phyloP scores from a whole-genome alignment of 2,113 vertebrate genomes.

The Rhinopomastus cyanomelas region DNA sequence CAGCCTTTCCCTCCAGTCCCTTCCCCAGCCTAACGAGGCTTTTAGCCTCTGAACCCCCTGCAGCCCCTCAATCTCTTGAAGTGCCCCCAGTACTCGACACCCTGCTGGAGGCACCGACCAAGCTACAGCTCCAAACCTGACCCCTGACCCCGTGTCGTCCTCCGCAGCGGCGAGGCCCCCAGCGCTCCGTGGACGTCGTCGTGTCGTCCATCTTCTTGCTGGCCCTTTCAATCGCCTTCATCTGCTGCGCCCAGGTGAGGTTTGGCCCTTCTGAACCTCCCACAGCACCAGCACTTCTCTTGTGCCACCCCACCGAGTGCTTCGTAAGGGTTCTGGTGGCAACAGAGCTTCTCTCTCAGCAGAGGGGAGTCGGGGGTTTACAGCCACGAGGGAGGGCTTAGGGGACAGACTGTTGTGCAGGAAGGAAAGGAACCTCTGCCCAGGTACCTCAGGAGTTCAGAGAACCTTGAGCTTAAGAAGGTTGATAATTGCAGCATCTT shows the following conservation, averaged over 20 bases:
- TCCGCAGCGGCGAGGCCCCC: conserved; percentile 90
- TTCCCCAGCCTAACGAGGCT: too few species aligned
- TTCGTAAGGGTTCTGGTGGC: neutral
- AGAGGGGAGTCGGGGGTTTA: neutral
- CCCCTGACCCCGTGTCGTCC: neutral
- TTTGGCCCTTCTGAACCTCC: neutral
- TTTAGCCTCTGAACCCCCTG: too few species aligned
- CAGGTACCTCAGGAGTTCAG: neutral
- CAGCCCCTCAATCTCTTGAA: too few species aligned
- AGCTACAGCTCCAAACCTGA: neutral
- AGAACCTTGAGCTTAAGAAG: neutral
- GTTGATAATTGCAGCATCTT: neutral
- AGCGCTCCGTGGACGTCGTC: conserved; percentile 96
- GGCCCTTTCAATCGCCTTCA: conserved; percentile 93
- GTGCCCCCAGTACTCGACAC: too few species aligned
- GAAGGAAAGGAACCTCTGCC: neutral
- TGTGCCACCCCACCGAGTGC: neutral
- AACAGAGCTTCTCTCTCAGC: neutral
- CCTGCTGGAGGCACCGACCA: fast-evolving
- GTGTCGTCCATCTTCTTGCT: conserved; percentile 94
- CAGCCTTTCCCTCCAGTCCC: too few species aligned
- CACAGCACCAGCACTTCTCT: neutral
- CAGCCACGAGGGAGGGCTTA: neutral
- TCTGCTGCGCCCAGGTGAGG: conserved; percentile 94
- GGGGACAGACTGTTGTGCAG: neutral